A percentile compares a stretch with the other conserved stretches of the same genome.
phyloP scores from a whole-genome alignment of 1,140 invertebrate species.

The Myzus persicae region DNA sequence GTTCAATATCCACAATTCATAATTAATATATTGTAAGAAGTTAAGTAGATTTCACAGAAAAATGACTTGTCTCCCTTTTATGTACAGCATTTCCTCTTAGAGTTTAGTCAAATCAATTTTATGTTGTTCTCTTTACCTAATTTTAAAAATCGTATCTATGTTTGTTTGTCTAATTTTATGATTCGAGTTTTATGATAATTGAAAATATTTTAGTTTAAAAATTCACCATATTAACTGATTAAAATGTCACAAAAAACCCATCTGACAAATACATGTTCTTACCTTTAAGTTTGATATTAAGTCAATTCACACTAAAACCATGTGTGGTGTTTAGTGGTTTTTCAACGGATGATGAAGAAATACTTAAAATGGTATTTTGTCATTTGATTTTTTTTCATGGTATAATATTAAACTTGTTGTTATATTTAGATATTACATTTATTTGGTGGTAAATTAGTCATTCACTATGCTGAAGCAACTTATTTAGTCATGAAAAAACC shows the following conservation, averaged over 20 bases:
- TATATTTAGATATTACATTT: conserved; percentile 71
- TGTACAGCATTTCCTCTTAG: not conserved
- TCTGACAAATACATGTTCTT: not conserved
- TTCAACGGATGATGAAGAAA: not conserved
- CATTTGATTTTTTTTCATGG: not conserved
- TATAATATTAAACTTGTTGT: not conserved
- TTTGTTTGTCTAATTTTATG: not conserved
- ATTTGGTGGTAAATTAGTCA: conserved; percentile 81
- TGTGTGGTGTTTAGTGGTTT: conserved; percentile 31
- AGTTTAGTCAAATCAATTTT: not conserved
- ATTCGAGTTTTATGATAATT: not conserved
- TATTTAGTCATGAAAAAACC: conserved; percentile 85
- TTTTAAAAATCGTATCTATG: not conserved
- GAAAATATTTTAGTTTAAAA: not conserved
- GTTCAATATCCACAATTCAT: not conserved
- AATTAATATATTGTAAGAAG: not conserved
- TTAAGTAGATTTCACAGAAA: not conserved
- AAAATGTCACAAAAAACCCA: not conserved
- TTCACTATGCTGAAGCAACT: conserved; percentile 75
- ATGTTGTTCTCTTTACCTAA: not conserved
- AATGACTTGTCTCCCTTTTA: not conserved
- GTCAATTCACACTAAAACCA: not conserved
- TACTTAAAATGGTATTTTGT: not conserved
- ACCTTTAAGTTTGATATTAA: not conserved
- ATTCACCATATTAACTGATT: not conserved